phyloP scores from a whole-genome alignment of 2,797 vertebrate species.

The Anguilla megastoma region DNA sequence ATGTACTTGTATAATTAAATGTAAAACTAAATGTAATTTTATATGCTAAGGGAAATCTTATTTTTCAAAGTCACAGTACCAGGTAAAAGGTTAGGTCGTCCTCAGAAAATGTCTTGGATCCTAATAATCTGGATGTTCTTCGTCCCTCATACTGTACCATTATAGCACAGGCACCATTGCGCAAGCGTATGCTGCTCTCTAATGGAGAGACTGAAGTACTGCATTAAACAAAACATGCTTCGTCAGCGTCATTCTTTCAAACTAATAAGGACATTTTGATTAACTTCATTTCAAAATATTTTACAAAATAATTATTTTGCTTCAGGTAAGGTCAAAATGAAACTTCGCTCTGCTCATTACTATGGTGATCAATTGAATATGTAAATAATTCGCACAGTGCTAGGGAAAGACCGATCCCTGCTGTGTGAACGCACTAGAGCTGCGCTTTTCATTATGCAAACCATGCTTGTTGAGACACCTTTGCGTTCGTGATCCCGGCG shows the following conservation, averaged over 20 bases:
- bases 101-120: neutral
- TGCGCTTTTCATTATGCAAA: neutral
- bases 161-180: neutral
- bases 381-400: neutral
- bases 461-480: neutral
- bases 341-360: neutral
- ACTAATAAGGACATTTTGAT: neutral
- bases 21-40: neutral
- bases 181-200: slow-evolving; percentile 36
- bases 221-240: neutral
- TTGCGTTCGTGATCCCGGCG: neutral
- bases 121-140: neutral
- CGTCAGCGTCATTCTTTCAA: neutral
- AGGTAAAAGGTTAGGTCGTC: neutral
- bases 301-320: neutral
- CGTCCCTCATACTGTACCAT: neutral
- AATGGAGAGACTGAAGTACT: slow-evolving; percentile 28
- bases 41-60: neutral
- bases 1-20: neutral
- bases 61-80: neutral
- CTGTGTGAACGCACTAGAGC: no score
- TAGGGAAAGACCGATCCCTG: neutral
- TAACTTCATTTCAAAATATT: neutral
- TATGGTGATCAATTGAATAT: neutral
- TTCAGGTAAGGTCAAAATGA: neutral